Evolutionary conservation across 2,113 vertebrate genomes (phyloP).

Genomic region (Caretta caretta): DNA sequence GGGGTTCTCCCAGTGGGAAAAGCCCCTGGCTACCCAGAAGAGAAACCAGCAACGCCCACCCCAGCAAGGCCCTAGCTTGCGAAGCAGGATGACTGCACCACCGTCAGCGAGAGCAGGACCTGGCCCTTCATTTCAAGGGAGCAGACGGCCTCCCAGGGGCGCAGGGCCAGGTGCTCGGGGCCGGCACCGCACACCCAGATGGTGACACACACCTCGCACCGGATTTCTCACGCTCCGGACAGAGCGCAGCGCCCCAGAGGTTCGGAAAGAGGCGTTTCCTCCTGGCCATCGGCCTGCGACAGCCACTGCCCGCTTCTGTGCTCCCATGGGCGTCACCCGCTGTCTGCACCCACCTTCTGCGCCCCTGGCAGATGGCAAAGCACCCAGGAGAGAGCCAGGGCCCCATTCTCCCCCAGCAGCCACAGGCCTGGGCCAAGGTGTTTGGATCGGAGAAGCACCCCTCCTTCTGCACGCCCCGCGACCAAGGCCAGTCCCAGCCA

Average conservation of each 20-base stretch:
- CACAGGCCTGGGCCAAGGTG: background rate
- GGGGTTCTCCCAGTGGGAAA: background rate
- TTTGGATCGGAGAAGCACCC: background rate
- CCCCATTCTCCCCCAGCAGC: background rate
- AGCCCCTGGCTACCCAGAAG: background rate
- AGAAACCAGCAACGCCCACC: background rate
- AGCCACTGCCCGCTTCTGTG: too few relatives aligned
- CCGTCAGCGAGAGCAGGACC: background rate
- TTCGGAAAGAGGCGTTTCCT: background rate
- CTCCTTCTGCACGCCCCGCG: background rate
- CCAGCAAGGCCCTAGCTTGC: background rate
- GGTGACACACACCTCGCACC: background rate
- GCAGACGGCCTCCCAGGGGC: background rate
- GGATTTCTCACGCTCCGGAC: background rate
- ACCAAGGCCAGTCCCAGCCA: background rate
- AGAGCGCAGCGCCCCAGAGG: background rate
- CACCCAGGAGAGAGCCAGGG: background rate
- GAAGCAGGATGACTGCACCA: background rate
- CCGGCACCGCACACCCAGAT: too few relatives aligned
- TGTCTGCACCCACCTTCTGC: background rate
- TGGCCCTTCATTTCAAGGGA: background rate
- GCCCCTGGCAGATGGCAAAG: background rate
- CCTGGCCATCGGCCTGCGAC: too few relatives aligned
- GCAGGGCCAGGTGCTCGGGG: background rate
- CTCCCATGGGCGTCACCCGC: too few relatives aligned